These are phyloP conservation scores for Drosophila limbata DNA, from an alignment of 2,888 invertebrate species.

Conservation along the genomic window DNA sequence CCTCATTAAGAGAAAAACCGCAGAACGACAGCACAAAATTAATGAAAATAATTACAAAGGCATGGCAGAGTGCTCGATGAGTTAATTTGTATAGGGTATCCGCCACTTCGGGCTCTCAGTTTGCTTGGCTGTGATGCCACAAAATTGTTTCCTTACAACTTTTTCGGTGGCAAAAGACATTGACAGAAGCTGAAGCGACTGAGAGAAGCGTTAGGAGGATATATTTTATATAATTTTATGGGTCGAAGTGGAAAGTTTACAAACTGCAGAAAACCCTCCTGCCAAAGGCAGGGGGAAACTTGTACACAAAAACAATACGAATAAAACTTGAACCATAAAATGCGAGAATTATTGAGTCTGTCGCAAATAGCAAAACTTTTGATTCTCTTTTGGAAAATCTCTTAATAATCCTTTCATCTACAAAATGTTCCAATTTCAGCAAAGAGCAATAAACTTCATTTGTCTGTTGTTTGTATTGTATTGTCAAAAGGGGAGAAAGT, in stretches of 20 bases:
- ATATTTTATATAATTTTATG: conserved; percentile 66
- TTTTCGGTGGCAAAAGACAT: conserved; percentile 32
- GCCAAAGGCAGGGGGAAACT: neutral
- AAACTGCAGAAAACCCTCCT: conserved; percentile 26
- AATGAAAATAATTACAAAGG: neutral
- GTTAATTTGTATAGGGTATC: conserved; percentile 1
- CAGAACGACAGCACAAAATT: neutral
- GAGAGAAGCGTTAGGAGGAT: conserved; percentile 15
- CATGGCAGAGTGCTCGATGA: too few species aligned
- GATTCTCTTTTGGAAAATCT: conserved; percentile 49
- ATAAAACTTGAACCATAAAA: conserved; percentile 61
- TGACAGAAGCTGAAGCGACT: conserved; percentile 28
- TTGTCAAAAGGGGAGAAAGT: conserved; percentile 3
- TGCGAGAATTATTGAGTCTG: conserved; percentile 61
- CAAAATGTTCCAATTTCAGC: conserved; percentile 44
- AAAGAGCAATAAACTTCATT: conserved; percentile 40
- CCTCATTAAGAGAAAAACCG: neutral
- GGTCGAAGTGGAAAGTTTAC: conserved; percentile 56
- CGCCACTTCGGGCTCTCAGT: neutral
- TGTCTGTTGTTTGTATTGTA: conserved; percentile 19
- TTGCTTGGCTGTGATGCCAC: conserved; percentile 8
- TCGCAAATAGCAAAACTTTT: conserved; percentile 61
- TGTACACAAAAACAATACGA: conserved; percentile 49
- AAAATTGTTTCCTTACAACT: conserved; percentile 53
- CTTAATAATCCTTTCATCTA: conserved; percentile 63